Percentiles rank a stretch among this genome's conserved stretches.
Conservation (phyloP, 2,113 vertebrate species). For the Petrocephalus microphthalmus region DNA sequence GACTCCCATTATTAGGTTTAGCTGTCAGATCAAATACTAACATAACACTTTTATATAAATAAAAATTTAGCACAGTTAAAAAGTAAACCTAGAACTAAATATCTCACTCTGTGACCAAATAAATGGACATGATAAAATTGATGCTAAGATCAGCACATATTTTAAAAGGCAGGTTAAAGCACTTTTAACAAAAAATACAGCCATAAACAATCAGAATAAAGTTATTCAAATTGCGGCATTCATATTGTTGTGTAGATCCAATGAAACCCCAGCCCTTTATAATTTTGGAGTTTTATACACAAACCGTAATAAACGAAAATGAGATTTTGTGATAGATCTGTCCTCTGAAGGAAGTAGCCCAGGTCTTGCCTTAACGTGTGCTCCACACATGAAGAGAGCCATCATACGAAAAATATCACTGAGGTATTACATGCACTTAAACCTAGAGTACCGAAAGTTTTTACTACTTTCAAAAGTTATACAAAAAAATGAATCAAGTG, state of each 20-base stretch:
- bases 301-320: not conserved
- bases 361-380: not conserved
- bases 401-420: not conserved
- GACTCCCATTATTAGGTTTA: constrained; percentile 99
- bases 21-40: constrained; percentile 99
- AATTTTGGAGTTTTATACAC: not conserved
- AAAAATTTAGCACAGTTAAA: constrained; percentile 89
- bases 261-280: not conserved
- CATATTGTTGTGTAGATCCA: not conserved
- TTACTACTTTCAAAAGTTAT: not conserved
- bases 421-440: too few species aligned
- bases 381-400: not conserved
- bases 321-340: not conserved
- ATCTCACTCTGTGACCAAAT: constrained; percentile 72
- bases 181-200: not conserved
- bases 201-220: not conserved
- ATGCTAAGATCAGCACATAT: not conserved
- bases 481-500: not conserved
- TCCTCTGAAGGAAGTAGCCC: not conserved
- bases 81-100: constrained; percentile 37
- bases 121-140: constrained; percentile 35
- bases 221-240: not conserved
- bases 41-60: constrained; percentile 99
- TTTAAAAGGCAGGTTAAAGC: not conserved
- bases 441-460: not conserved